These are phyloP conservation scores for Pocillopora verrucosa DNA, from an alignment of 64 coral and sea anemone species.

Conservation along the genomic window DNA sequence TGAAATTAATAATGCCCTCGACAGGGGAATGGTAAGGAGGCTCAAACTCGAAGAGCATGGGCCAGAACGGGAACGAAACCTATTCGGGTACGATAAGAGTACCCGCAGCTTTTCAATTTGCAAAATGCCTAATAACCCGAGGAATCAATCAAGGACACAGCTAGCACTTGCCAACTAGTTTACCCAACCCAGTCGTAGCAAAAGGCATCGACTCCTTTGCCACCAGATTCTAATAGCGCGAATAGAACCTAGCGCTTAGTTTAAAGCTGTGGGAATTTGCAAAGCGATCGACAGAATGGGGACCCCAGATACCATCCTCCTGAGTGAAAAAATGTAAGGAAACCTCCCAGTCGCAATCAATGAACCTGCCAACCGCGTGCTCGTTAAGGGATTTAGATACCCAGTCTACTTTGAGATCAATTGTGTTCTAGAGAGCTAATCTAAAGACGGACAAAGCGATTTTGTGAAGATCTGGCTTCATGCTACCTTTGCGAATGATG, in stretches of 20 bases:
- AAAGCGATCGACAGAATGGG: slow-evolving; percentile 28
- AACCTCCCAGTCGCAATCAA: no score
- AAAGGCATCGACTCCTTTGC: slow-evolving; percentile 15
- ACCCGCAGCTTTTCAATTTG: slow-evolving; percentile 4
- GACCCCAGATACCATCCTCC: neutral
- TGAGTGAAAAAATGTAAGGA: no score
- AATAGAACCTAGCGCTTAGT: slow-evolving; percentile 28
- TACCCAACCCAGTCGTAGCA: neutral
- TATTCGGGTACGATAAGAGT: neutral
- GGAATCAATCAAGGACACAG: neutral
- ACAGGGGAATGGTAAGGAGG: neutral
- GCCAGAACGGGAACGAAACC: slow-evolving; percentile 7
- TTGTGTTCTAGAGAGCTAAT: no score
- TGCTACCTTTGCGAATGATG: no score
- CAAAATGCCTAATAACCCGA: slow-evolving; percentile 16
- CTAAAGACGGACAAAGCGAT: no score
- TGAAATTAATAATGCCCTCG: neutral
- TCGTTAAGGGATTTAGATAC: no score
- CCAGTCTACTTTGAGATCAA: no score
- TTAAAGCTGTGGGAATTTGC: neutral
- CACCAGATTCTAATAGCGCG: slow-evolving; percentile 10
- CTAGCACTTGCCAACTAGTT: no score
- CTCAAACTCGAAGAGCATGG: neutral
- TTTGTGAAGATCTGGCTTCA: no score
- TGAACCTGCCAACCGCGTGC: no score